These are phyloP conservation scores for Saguinus imperator DNA, from an alignment of 2,113 vertebrate genomes.

Conservation along the genomic window DNA sequence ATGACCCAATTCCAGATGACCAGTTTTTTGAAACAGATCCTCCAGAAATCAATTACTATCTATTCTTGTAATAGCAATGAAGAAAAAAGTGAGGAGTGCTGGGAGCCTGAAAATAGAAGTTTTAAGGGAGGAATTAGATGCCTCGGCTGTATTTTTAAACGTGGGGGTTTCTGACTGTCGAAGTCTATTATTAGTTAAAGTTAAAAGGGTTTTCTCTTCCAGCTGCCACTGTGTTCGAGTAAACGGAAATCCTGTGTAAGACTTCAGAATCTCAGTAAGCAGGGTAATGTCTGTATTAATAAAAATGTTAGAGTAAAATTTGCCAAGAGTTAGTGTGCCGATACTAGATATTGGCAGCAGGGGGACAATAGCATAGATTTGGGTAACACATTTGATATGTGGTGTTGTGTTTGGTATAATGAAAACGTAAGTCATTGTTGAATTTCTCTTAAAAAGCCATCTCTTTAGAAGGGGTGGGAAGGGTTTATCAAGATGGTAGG, in stretches of 20 bases:
- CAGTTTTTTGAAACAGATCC: background rate
- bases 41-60: background rate
- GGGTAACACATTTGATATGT: background rate
- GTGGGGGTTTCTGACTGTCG: background rate
- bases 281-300: background rate
- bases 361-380: background rate
- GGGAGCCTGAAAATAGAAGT: slow-evolving; percentile 24
- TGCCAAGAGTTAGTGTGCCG: background rate
- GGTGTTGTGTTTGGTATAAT: background rate
- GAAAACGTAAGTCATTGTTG: background rate
- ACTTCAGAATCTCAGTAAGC: background rate
- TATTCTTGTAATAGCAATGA: background rate
- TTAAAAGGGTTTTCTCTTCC: background rate
- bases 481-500: background rate
- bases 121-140: slow-evolving; percentile 14
- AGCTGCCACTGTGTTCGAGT: background rate
- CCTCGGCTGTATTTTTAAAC: background rate
- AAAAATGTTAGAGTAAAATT: background rate
- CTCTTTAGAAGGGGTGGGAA: background rate
- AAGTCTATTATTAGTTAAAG: slow-evolving; percentile 24
- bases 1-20: background rate
- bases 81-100: background rate
- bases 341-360: background rate
- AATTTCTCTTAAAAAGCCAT: background rate
- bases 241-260: background rate